Conservation (phyloP, 2,113 vertebrate species). For the Speoplatyrhinus poulsoni region DNA sequence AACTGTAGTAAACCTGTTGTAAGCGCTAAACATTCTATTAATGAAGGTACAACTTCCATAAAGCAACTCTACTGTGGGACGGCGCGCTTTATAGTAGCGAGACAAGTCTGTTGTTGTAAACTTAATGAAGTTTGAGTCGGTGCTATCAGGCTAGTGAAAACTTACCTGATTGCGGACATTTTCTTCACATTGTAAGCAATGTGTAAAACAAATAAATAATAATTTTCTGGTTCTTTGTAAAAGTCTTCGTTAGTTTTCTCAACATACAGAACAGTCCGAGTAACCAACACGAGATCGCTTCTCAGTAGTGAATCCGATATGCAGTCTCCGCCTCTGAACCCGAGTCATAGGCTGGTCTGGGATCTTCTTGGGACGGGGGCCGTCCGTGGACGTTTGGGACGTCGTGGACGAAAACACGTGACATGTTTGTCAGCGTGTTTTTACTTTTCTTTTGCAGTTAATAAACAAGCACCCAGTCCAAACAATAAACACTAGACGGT, state of each 20-base stretch:
- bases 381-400: background rate
- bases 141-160: background rate
- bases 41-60: background rate
- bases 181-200: slow-evolving; percentile 72
- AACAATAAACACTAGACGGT: no score
- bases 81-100: background rate
- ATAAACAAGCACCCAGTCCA: no score
- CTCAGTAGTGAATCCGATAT: slow-evolving; percentile 43
- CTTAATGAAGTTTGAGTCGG: slow-evolving; percentile 28
- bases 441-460: no score
- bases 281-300: slow-evolving; percentile 34
- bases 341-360: slow-evolving; percentile 51
- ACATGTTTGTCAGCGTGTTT: no score
- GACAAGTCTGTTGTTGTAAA: slow-evolving; percentile 1
- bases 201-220: background rate
- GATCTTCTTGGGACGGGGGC: slow-evolving; percentile 38
- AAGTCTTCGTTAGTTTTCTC: background rate
- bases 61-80: background rate
- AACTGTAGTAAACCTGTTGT: background rate
- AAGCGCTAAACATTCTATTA: no score
- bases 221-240: background rate
- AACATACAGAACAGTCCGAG: background rate
- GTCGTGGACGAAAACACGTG: no score
- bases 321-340: slow-evolving; percentile 70
- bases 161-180: slow-evolving; percentile 75